Evolutionary conservation across 2,797 vertebrate species (phyloP).

Genomic region (Galagoides demidoff): DNA sequence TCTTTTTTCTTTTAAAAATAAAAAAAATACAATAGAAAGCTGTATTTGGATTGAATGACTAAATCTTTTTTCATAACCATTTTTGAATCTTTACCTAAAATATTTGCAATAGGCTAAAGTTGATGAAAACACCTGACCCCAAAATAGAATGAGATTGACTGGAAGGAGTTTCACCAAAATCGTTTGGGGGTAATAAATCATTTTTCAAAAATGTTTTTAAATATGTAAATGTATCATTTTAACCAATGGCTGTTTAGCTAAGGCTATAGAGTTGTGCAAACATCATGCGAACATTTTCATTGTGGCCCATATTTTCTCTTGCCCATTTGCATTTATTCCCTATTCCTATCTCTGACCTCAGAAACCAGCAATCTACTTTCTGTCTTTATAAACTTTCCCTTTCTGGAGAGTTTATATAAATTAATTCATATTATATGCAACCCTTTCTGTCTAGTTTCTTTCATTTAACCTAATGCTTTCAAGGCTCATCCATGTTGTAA

Average conservation of each 20-base stretch:
- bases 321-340: not conserved
- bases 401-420: slow-evolving; percentile 36
- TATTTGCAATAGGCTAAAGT: slow-evolving; percentile 43
- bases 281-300: slow-evolving; percentile 20
- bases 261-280: slow-evolving; percentile 9
- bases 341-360: not conserved
- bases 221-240: not conserved
- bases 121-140: not conserved
- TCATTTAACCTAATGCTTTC: not conserved
- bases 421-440: slow-evolving; percentile 8
- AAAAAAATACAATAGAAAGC: not conserved
- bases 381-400: slow-evolving; percentile 28
- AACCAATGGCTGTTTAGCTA: not conserved
- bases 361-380: not conserved
- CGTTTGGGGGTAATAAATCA: not conserved
- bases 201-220: slow-evolving; percentile 53
- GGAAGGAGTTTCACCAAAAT: not conserved
- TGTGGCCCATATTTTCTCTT: not conserved
- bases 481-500: slow-evolving; percentile 14
- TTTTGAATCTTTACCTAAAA: slow-evolving; percentile 15
- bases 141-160: slow-evolving; percentile 37
- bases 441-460: slow-evolving; percentile 15
- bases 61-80: slow-evolving; percentile 32
- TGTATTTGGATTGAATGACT: slow-evolving; percentile 8
- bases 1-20: slow-evolving; percentile 29